Evolutionary conservation across 2,113 vertebrate species (phyloP), one percentile per base, ranked within the genome.

Genomic region (Callithrix jacchus): DNA sequence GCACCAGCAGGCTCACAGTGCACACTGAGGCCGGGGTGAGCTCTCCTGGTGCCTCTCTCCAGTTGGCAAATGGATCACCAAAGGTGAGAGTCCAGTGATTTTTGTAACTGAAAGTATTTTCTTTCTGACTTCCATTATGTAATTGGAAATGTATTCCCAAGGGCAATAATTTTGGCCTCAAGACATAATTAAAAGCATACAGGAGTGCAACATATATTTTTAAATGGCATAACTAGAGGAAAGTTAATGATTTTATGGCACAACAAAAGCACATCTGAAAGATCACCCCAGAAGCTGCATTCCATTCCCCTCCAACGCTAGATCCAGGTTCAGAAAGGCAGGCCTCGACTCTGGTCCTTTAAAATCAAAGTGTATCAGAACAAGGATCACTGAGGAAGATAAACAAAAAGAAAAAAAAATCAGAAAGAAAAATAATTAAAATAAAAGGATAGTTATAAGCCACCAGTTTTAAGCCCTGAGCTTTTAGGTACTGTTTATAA

Each of bases 151-250:
- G 35, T 79, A 76, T 89, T 93, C 94, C 91, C 93, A 47, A 27
- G 80, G 73, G 87, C 54, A 82, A 95, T 84, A 76, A 91, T 91
- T 95, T 89, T 84, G 93, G 93, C 87, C 97, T 96, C 87, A 88
- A 96, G 93, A 96, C 86, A 97, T 96, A 96, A 97, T 89, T 97
- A 97, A 97, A 95, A 95, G 92, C 80, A 93, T 88, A 73, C 74
- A 79, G 92, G 52, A 94, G 79, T 66, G 20, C 70, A 61, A 56
- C 23, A 64, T 93, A 35, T 93, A 94, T 96, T 94, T 92, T 92
- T 90, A 87, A 97, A 93, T 52, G 74, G 56, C 83, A 54, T 77
- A 81, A 84, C 79, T 45, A 90, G 74, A 89, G 64, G 42, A 89
- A 81, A 81, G 56, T 61, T 96, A 91, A 92, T 89, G 89, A 93